Evolutionary conservation across 2,113 vertebrate genomes (phyloP).

Genomic region (Xenopus borealis): DNA sequence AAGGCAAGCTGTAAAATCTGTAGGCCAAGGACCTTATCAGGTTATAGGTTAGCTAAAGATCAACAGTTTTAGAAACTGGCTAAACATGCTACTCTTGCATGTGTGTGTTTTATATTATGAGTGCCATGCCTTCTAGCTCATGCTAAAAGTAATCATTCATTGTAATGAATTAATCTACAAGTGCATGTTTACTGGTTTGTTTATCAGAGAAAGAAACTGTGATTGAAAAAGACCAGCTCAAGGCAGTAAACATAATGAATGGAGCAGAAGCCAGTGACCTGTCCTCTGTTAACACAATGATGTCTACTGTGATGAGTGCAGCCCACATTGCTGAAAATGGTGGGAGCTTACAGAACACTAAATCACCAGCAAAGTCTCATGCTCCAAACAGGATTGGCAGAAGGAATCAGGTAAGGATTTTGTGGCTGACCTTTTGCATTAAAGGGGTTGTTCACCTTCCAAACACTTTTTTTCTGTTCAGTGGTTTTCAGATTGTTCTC

Average conservation of each 20-base stretch:
- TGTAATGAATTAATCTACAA: no score
- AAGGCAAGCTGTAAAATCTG: no score
- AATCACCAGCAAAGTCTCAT: conserved; percentile 77
- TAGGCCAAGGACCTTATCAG: no score
- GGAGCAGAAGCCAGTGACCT: conserved; percentile 74
- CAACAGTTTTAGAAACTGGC: no score
- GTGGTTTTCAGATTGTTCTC: no score
- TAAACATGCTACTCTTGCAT: no score
- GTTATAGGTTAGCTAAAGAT: no score
- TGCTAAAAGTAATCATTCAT: no score
- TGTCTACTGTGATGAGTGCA: conserved; percentile 84
- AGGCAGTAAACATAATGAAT: conserved; percentile 55
- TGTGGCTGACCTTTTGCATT: background rate
- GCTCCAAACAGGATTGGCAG: conserved; percentile 78
- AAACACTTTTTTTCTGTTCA: no score
- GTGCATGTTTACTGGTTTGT: background rate
- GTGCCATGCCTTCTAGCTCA: no score
- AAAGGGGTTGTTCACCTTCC: no score
- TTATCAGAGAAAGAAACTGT: conserved; percentile 55
- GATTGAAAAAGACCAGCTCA: conserved; percentile 56
- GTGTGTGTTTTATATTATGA: no score
- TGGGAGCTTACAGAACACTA: conserved; percentile 65
- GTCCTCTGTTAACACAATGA: conserved; percentile 85
- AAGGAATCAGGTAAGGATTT: conserved; percentile 77
- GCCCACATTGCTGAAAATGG: conserved; percentile 77